A percentile compares a stretch with the other conserved stretches of the same genome.
Conservation (phyloP, 2,797 vertebrate species). For the Pseudochromis fuscus region DNA sequence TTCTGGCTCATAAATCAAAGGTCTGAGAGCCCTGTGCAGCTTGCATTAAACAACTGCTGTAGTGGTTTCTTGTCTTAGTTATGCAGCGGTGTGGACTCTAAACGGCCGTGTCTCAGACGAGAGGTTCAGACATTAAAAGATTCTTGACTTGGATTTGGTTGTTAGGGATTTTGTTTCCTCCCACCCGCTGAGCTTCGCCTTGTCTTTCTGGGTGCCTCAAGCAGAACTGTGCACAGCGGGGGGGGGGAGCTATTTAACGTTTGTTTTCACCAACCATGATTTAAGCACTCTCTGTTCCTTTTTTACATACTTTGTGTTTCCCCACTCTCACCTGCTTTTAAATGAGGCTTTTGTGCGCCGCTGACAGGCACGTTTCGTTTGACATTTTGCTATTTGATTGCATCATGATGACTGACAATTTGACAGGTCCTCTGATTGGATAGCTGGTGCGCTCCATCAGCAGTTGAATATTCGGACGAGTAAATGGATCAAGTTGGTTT, state of each 20-base stretch:
- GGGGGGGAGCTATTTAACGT: constrained; percentile 51
- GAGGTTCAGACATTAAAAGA: constrained; percentile 59
- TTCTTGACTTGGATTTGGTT: constrained; percentile 77
- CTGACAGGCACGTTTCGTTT: constrained; percentile 22
- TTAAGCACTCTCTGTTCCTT: constrained; percentile 24
- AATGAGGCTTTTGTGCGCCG: constrained; percentile 3
- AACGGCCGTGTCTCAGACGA: constrained; percentile 44
- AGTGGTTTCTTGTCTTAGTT: constrained; percentile 50
- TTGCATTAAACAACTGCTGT: constrained; percentile 55
- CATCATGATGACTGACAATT: constrained; percentile 25
- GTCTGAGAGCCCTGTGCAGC: constrained; percentile 31
- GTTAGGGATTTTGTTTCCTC: constrained; percentile 65
- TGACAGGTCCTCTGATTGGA: constrained; percentile 43
- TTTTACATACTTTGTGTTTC: constrained; percentile 12
- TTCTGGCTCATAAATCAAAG: constrained; percentile 70
- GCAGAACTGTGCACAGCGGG: constrained; percentile 39
- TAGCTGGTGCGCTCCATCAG: constrained; percentile 9
- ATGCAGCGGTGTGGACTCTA: constrained; percentile 28
- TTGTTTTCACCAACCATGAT: constrained; percentile 48
- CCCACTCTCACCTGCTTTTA: not conserved
- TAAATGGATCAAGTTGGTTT: not conserved
- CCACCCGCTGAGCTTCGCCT: constrained; percentile 25
- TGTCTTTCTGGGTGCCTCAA: constrained; percentile 43
- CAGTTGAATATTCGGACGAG: constrained; percentile 20
- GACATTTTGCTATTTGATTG: constrained; percentile 35